phyloP scores from a whole-genome alignment of 2,888 invertebrate genomes.

The Fabriciana adippe region DNA sequence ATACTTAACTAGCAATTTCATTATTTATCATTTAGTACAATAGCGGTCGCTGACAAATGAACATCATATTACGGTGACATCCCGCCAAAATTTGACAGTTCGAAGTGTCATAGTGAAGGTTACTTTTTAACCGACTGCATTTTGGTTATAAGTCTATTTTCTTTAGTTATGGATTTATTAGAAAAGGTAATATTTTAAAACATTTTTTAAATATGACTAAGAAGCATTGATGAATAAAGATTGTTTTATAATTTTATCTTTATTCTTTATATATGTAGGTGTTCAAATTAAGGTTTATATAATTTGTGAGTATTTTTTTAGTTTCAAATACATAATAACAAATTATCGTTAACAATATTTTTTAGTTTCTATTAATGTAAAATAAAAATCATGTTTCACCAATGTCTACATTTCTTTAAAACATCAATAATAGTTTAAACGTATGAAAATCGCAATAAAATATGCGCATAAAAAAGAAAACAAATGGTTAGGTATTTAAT shows the following conservation, averaged over 20 bases:
- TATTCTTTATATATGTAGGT: too few species aligned
- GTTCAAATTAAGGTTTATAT: too few species aligned
- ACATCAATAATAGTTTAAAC: too few species aligned
- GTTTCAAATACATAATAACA: too few species aligned
- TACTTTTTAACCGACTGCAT: constrained; percentile 20
- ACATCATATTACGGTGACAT: constrained; percentile 23
- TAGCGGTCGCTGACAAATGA: constrained; percentile 24
- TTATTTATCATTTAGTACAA: constrained; percentile 36
- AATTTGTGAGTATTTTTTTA: too few species aligned
- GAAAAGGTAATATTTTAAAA: constrained; percentile 38
- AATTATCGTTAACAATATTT: too few species aligned
- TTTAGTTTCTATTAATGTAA: too few species aligned
- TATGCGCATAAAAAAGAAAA: too few species aligned
- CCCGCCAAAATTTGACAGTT: constrained; percentile 39
- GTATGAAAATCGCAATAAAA: too few species aligned
- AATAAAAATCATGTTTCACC: too few species aligned
- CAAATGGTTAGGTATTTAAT: too few species aligned
- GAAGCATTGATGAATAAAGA: background rate
- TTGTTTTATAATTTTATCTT: background rate
- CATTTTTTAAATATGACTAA: background rate
- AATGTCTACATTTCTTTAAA: too few species aligned
- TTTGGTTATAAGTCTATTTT: constrained; percentile 11
- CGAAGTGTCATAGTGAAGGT: constrained; percentile 30
- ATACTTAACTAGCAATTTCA: constrained; percentile 26
- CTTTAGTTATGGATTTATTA: constrained; percentile 42